A percentile compares a stretch with the other conserved stretches of the same genome.
Conservation (phyloP, 2,797 vertebrate genomes). For the Megaceryle alcyon region DNA sequence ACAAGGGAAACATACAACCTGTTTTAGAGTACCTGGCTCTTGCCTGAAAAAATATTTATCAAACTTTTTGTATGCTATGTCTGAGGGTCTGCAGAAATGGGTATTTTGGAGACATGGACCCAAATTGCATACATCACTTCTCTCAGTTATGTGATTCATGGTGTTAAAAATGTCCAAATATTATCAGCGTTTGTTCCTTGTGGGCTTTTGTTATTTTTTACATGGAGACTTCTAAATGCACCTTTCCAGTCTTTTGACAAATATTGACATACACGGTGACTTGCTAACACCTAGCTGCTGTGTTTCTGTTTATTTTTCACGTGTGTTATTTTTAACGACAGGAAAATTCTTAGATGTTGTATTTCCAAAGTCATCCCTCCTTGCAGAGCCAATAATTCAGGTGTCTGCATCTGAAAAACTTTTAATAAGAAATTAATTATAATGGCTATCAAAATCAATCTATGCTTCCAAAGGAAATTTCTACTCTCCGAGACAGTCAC, state of each 20-base stretch:
- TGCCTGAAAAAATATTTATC: constrained; percentile 64
- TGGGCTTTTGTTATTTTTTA: constrained; percentile 1
- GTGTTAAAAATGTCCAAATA: constrained; percentile 55
- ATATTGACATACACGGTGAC: background rate
- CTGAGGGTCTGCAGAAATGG: constrained; percentile 17
- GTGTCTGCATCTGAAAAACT: background rate
- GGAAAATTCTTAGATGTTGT: background rate
- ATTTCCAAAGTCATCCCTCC: background rate
- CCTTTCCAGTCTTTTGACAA: constrained; percentile 19
- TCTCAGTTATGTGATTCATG: background rate
- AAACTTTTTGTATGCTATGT: background rate
- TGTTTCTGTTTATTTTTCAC: background rate
- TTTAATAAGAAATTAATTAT: background rate
- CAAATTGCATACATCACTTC: background rate
- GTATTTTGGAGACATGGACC: constrained; percentile 12
- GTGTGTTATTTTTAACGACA: background rate
- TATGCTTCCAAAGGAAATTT: background rate
- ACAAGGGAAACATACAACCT: constrained; percentile 31
- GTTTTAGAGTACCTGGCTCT: constrained; percentile 17
- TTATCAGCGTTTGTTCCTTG: constrained; percentile 4
- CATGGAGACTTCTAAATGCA: background rate
- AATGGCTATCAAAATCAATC: background rate
- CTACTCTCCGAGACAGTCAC: background rate
- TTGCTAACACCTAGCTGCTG: background rate
- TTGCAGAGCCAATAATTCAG: background rate